Evolutionary conservation across 2,888 invertebrate species (phyloP).

Genomic region (Cybosia mesomella): DNA sequence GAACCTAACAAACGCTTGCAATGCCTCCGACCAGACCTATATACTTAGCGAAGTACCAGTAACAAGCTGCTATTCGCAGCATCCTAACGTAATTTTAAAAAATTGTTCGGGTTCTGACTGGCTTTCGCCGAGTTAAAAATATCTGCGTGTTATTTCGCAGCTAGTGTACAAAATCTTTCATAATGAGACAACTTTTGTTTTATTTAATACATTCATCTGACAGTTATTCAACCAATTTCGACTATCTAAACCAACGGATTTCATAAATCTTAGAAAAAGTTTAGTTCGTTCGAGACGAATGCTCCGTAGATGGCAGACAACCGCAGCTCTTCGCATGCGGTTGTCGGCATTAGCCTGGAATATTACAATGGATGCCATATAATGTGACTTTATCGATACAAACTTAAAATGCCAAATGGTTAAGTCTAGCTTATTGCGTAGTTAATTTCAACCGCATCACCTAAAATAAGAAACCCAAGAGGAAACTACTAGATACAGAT

Average conservation of each 20-base stretch:
- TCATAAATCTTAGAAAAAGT: conserved; percentile 59
- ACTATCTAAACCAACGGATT: conserved; percentile 26
- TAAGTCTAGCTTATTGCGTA: conserved; percentile 22
- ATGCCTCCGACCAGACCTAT: too few species aligned
- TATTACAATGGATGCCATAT: conserved; percentile 62
- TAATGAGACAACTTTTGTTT: neutral
- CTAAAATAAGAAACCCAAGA: neutral
- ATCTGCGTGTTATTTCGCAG: neutral
- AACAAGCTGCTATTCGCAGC: too few species aligned
- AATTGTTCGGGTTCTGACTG: neutral
- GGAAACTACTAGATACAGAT: conserved; percentile 35
- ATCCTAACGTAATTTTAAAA: neutral
- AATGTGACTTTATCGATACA: conserved; percentile 61
- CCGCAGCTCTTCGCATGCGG: conserved; percentile 72
- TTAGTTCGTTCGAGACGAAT: conserved; percentile 71
- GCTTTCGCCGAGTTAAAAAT: neutral
- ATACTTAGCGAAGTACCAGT: too few species aligned
- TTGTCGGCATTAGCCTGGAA: conserved; percentile 64
- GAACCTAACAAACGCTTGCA: too few species aligned
- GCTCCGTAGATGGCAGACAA: conserved; percentile 68
- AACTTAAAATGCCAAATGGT: conserved; percentile 46
- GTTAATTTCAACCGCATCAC: neutral
- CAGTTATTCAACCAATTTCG: conserved; percentile 16
- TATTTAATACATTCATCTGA: conserved; percentile 9
- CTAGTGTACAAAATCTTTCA: neutral